phyloP scores from a whole-genome alignment of 2,113 vertebrate genomes.

The Tiliqua scincoides region DNA sequence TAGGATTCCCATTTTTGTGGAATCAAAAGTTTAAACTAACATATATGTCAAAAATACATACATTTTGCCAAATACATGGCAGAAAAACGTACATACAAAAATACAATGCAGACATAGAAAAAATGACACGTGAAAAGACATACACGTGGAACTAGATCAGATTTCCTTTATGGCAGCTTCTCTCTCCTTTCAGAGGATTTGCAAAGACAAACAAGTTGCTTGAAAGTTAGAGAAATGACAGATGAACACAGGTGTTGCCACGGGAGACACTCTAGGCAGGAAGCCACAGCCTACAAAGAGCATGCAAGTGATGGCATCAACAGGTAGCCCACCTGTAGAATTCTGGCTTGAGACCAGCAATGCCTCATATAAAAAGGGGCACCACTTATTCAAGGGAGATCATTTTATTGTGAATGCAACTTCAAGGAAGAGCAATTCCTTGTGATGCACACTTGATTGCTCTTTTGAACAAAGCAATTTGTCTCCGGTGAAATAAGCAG shows the following conservation, averaged over 20 bases:
- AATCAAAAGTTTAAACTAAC: not conserved
- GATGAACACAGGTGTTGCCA: not conserved
- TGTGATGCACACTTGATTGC: not conserved
- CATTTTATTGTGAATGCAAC: not conserved
- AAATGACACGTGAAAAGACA: not conserved
- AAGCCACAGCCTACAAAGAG: not conserved
- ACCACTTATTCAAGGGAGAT: not conserved
- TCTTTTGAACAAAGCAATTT: not conserved
- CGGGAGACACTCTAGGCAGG: not conserved
- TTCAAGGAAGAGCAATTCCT: not conserved
- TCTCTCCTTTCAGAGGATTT: not conserved
- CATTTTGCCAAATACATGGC: not conserved
- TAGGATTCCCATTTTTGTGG: too few relatives aligned
- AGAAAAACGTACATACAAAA: not conserved
- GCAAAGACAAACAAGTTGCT: not conserved
- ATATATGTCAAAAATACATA: not conserved
- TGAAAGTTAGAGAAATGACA: not conserved
- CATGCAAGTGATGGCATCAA: not conserved
- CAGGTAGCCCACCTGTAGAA: not conserved
- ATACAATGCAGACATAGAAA: not conserved
- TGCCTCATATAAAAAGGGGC: not conserved
- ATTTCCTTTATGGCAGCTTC: not conserved
- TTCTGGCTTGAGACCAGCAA: not conserved
- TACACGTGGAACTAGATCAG: not conserved
- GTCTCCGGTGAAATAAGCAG: not conserved